Base-by-base conservation (phyloP, 2,888 invertebrate species). In the Lasioglossum villosulum region DNA sequence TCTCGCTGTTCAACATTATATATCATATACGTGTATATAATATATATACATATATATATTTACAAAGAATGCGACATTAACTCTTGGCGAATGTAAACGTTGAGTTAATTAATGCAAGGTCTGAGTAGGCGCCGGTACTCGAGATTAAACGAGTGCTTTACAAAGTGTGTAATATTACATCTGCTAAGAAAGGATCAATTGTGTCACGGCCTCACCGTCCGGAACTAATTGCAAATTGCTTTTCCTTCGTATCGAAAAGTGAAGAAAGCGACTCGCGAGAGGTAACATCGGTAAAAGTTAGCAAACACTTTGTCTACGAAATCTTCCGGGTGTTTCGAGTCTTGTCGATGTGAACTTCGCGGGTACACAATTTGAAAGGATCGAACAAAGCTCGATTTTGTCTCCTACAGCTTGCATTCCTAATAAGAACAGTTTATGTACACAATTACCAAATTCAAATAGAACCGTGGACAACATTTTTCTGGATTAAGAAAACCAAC, bases 321-420 rank as follows among this genome's bases (percentile, higher is more conserved):
- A 80, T 76, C 80, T 81, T 79, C 75, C 76, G 52, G 66, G 75
- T 78, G 81, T 81, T 86, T 68, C 86, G 81, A 90, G 90, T 84
- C 86, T 88, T 78, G 83, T 83, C 86, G 90, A 87, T 86, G 87
- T 91, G 90, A 90, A 89, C 88, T 48, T 86, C 56, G 52, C 82
- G 68, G 77, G 80, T 75, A 72, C 82, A 84, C 73, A 52, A 71
- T 72, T 70, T 34, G 80, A 80, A 63, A 80, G 30, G 63, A 68
- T 82, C 76, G 52, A 73, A 16, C 63, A 56, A 74, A 59, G 30
- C 37, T 63, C 48, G 48, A 63, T 30, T 72, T 27, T n/a, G 19
- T 3, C 34, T 14, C 30, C 59, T 14, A 14, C 30, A 19, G 23
- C 27, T 2, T 68, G 39, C 45, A 59, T 34, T 63, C 16, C 30